Evolutionary conservation across 2,888 invertebrate species (phyloP), one percentile per base, ranked within the genome.

Genomic region (Miltochrista miniata): DNA sequence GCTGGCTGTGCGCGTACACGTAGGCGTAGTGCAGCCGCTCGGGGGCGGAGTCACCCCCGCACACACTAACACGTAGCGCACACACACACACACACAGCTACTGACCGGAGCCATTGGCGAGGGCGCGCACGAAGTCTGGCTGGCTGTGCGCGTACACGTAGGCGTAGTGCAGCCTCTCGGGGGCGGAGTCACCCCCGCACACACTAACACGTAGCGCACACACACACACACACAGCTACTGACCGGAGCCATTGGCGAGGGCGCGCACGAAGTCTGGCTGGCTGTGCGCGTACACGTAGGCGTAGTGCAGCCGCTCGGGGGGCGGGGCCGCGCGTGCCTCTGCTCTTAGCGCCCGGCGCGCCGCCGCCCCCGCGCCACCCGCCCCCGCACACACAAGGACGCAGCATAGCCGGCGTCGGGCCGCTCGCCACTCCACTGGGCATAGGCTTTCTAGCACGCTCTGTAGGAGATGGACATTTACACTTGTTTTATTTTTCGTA

Each of bases 251-350:
- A 31, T 87, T 92, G 13, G 94, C 94, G 36, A 97, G 88, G 24
- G 96, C 94, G 59, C 95, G 94, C 15, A 98, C 93, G 85, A 98
- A 98, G 65, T 95, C 95, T 1, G 94, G 92, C 89, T 98, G 98
- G 58, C 93, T 93, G 78, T 97, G 97, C 81, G 95, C 94, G 75
- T 96, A 98, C 54, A 98, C 94, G 78, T 98, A 98, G 1, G 97
- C 96, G 86, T 98, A 98, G 51, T 96, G 93, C 48, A 98, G 95
- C 48, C 96, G 92, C 48, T 95, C 94, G 38, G 94, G 94, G 44
- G 95, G 93, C 62, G 94, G 94, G 43, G 95, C 93, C 62, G 93
- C 93, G 40, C 94, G 92, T 0, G 96, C 96, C 69, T 96, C 96
- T 62, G 93, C 92, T 43, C 96, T 88, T 75, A 97, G 93, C 29